phyloP scores from a whole-genome alignment of 2,888 invertebrate genomes.

The Hybos culiciformis region DNA sequence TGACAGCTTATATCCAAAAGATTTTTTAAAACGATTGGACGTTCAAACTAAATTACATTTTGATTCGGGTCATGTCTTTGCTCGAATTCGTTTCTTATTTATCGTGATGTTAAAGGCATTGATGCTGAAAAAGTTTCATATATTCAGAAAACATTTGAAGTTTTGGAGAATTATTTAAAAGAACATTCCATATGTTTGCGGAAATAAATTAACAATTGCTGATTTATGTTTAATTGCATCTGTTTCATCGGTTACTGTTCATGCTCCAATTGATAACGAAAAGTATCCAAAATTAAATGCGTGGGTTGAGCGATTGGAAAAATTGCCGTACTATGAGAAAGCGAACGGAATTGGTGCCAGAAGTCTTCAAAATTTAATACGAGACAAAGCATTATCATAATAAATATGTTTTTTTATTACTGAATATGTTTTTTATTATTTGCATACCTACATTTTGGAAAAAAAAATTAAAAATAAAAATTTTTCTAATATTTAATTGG shows the following conservation, averaged over 20 bases:
- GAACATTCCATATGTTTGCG: slow-evolving; percentile 26
- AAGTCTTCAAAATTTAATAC: slow-evolving; percentile 19
- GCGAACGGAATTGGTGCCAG: slow-evolving; percentile 34
- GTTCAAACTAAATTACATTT: slow-evolving; percentile 33
- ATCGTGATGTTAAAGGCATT: slow-evolving; percentile 31
- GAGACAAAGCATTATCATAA: no score
- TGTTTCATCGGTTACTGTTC: slow-evolving; percentile 31
- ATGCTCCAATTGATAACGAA: slow-evolving; percentile 35
- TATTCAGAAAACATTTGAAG: slow-evolving; percentile 35
- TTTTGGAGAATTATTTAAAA: slow-evolving; percentile 31
- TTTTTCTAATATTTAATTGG: no score
- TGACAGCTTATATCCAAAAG: slow-evolving; percentile 43
- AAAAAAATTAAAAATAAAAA: no score
- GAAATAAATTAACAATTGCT: slow-evolving; percentile 35
- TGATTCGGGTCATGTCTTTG: slow-evolving; percentile 29
- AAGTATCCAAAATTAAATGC: slow-evolving; percentile 34
- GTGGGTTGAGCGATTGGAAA: slow-evolving; percentile 33
- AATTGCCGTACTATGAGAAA: slow-evolving; percentile 35
- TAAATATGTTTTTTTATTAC: no score
- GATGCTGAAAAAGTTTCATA: slow-evolving; percentile 32
- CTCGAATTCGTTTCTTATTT: slow-evolving; percentile 28
- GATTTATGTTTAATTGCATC: slow-evolving; percentile 37
- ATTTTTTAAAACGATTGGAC: slow-evolving; percentile 36
- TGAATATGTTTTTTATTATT: no score
- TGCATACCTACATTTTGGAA: no score